phyloP scores from a whole-genome alignment of 1,140 invertebrate species.

The Chironomus striatipennis region DNA sequence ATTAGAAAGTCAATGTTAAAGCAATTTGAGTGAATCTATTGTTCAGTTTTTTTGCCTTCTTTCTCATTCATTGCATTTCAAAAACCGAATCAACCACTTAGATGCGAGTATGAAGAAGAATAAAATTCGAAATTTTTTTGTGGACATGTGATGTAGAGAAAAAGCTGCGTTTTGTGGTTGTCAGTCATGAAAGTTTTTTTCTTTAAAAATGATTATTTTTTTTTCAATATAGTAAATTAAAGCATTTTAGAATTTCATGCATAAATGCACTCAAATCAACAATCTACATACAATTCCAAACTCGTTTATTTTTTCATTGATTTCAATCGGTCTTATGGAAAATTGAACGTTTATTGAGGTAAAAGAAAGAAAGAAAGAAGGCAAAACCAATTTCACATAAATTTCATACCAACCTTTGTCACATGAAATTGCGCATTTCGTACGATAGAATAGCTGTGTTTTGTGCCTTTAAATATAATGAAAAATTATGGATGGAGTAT shows the following conservation, averaged over 20 bases:
- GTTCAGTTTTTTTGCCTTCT: background rate
- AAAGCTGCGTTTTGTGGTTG: too few relatives aligned
- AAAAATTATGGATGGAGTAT: background rate
- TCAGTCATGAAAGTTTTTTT: too few relatives aligned
- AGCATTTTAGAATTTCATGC: too few relatives aligned
- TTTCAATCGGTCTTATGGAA: too few relatives aligned
- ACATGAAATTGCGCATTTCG: slow-evolving; percentile 50
- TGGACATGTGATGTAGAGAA: too few relatives aligned
- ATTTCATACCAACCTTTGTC: slow-evolving; percentile 30
- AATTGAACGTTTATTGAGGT: background rate
- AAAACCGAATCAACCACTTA: background rate
- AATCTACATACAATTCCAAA: too few relatives aligned
- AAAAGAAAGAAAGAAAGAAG: background rate
- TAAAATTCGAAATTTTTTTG: too few relatives aligned
- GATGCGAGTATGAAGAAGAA: too few relatives aligned
- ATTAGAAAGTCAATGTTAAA: background rate
- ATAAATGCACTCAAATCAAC: too few relatives aligned
- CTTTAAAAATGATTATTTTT: too few relatives aligned
- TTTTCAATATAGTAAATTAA: too few relatives aligned
- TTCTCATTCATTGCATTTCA: background rate
- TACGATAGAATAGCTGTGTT: slow-evolving; percentile 38
- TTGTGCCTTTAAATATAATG: slow-evolving; percentile 29
- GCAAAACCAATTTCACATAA: slow-evolving; percentile 13
- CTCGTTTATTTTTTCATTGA: too few relatives aligned
- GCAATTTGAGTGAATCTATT: background rate